Evolutionary conservation across 1,140 invertebrate genomes (phyloP).

Genomic region (Apis mellifera): DNA sequence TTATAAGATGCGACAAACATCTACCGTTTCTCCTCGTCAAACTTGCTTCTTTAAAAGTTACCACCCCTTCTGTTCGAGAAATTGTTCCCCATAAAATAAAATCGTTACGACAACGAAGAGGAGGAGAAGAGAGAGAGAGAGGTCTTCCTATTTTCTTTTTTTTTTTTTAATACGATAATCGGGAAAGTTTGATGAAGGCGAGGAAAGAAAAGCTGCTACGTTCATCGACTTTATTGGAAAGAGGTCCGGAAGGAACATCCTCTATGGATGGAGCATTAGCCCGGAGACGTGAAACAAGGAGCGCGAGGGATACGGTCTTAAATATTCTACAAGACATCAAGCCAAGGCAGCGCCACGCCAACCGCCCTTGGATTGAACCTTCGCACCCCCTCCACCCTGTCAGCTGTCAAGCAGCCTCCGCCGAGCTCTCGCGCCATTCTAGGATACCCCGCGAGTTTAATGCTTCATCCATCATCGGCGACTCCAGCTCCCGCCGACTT

Average conservation of each 20-base stretch:
- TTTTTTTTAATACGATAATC: no score
- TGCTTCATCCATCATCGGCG: constrained; percentile 64
- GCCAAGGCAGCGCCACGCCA: constrained; percentile 38
- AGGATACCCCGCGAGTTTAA: constrained; percentile 40
- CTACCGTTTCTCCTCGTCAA: no score
- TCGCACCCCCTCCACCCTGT: constrained; percentile 57
- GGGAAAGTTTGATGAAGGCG: not conserved
- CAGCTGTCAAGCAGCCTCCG: constrained; percentile 59
- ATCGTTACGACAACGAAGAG: no score
- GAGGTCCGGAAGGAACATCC: not conserved
- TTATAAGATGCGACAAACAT: no score
- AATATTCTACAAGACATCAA: constrained; percentile 69
- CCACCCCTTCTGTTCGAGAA: no score
- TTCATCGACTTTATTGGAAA: constrained; percentile 31
- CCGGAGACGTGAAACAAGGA: constrained; percentile 46
- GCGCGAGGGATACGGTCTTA: constrained; percentile 53
- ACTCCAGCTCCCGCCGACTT: constrained; percentile 8
- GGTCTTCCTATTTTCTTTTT: no score
- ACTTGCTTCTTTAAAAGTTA: no score
- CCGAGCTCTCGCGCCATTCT: constrained; percentile 38
- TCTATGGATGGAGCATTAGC: constrained; percentile 40
- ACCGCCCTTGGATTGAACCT: constrained; percentile 60
- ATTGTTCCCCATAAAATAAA: no score
- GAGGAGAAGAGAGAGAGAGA: no score
- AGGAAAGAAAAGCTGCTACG: not conserved